These are phyloP conservation scores for Smutsia gigantea DNA, from an alignment of 2,797 vertebrate genomes.

Conservation along the genomic window DNA sequence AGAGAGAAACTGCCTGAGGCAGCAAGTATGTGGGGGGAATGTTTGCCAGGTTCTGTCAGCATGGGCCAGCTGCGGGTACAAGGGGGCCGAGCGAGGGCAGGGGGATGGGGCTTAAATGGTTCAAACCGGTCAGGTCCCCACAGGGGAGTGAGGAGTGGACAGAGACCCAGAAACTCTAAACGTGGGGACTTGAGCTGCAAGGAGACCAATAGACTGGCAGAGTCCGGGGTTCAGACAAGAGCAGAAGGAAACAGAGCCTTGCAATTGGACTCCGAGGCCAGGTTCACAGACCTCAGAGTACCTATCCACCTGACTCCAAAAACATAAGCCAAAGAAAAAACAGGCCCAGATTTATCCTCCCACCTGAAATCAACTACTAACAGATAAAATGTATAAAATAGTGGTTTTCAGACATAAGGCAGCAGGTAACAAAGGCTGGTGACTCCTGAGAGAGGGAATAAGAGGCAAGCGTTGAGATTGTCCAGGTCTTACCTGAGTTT, in stretches of 20 bases:
- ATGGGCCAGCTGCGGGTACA: accelerated
- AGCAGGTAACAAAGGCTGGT: too few relatives aligned
- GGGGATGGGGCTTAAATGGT: neutral
- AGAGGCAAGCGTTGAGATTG: too few relatives aligned
- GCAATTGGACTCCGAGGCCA: neutral
- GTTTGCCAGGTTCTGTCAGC: too few relatives aligned
- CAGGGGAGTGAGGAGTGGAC: neutral
- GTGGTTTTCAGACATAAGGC: too few relatives aligned
- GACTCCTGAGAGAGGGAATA: neutral
- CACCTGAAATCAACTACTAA: neutral
- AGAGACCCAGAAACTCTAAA: neutral
- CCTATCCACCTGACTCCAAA: neutral
- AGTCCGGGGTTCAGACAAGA: too few relatives aligned
- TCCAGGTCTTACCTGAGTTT: neutral
- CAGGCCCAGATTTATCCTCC: neutral
- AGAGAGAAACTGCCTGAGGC: neutral
- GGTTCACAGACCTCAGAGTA: too few relatives aligned
- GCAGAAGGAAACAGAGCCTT: too few relatives aligned
- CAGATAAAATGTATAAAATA: neutral
- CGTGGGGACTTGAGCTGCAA: neutral
- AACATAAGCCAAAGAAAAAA: neutral
- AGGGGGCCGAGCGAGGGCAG: too few relatives aligned
- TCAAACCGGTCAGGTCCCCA: neutral
- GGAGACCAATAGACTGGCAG: neutral
- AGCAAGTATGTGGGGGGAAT: neutral